Evolutionary conservation across 2,113 vertebrate species (phyloP).

Genomic region (Sakesphorus luctuosus): DNA sequence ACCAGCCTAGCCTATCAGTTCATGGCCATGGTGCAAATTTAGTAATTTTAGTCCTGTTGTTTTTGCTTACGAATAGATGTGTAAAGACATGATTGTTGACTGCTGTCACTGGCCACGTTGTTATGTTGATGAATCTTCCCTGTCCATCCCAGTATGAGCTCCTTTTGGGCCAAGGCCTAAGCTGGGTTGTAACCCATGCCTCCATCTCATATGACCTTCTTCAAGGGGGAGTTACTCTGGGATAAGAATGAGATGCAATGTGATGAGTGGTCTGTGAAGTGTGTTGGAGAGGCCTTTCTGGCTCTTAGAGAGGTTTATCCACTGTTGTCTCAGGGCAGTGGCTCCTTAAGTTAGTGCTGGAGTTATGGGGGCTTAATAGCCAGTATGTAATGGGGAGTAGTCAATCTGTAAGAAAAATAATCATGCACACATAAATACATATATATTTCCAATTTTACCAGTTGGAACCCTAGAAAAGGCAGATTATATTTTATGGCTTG

Average conservation of each 20-base stretch:
- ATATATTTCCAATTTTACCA: slow-evolving; percentile 59
- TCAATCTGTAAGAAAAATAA: slow-evolving; percentile 9
- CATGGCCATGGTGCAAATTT: not conserved
- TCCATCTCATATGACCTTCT: not conserved
- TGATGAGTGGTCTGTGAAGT: not conserved
- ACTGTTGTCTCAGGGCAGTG: not conserved
- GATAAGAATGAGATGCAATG: not conserved
- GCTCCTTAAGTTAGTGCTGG: not conserved
- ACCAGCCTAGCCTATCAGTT: not conserved
- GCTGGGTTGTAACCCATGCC: not conserved
- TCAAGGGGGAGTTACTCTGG: not conserved
- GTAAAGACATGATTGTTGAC: not conserved
- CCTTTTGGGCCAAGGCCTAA: not conserved
- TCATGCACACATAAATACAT: not conserved
- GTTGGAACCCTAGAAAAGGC: slow-evolving; percentile 67
- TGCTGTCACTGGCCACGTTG: not conserved
- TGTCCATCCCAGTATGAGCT: not conserved
- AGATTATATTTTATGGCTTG: slow-evolving; percentile 75
- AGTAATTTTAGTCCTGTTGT: not conserved
- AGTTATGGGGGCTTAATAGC: not conserved
- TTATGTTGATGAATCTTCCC: not conserved
- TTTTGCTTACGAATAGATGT: not conserved
- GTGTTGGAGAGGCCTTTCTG: not conserved
- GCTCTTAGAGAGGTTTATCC: not conserved
- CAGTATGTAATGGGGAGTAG: slow-evolving; percentile 13